Evolutionary conservation across 2,888 invertebrate genomes (phyloP).

Genomic region (Oasisia sp.): DNA sequence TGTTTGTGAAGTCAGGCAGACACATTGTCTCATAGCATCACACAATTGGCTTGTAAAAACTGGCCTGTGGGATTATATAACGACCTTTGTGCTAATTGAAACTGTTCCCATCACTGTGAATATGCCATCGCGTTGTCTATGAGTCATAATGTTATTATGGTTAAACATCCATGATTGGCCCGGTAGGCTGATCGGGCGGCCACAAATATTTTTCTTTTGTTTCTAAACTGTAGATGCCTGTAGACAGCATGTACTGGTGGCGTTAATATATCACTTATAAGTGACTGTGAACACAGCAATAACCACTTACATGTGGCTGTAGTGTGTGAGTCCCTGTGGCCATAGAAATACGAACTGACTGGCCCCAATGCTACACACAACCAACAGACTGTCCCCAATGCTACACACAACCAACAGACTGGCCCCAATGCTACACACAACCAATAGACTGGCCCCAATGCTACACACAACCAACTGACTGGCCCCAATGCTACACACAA

Average conservation of each 20-base stretch:
- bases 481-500: no score
- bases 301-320: no score
- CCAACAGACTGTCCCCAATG: no score
- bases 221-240: neutral
- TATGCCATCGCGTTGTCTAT: neutral
- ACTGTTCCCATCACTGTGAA: neutral
- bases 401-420: no score
- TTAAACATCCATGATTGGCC: neutral
- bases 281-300: neutral
- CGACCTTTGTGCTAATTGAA: conserved; percentile 1
- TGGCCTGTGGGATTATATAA: neutral
- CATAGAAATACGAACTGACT: no score
- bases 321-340: no score
- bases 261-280: neutral
- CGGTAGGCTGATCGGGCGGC: neutral
- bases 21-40: neutral
- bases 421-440: no score
- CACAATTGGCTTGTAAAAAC: neutral
- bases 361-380: no score
- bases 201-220: neutral
- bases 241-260: neutral
- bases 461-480: no score
- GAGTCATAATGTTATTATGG: neutral
- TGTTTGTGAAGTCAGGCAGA: neutral
- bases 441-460: no score